Evolutionary conservation across 2,888 invertebrate species (phyloP).

Genomic region (Orthonychiurus folsomi): DNA sequence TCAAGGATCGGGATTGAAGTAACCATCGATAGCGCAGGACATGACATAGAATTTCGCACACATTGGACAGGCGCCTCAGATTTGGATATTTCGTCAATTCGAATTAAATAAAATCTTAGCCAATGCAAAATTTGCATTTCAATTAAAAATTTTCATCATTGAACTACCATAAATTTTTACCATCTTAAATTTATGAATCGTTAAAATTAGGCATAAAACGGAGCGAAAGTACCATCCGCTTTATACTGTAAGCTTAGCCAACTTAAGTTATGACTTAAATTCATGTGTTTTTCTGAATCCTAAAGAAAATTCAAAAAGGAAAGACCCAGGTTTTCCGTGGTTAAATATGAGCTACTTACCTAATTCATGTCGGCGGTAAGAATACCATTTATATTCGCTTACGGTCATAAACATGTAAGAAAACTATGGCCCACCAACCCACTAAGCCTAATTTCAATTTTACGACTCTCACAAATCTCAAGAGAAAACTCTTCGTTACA

Average conservation of each 20-base stretch:
- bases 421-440: neutral
- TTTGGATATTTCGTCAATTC: neutral
- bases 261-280: too few relatives aligned
- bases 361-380: neutral
- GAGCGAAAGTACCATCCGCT: too few relatives aligned
- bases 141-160: too few relatives aligned
- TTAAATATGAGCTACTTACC: neutral
- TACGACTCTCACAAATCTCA: neutral
- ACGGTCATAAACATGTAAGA: neutral
- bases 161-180: too few relatives aligned
- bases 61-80: neutral
- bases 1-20: neutral
- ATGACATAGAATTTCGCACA: neutral
- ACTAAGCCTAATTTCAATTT: neutral
- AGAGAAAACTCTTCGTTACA: neutral
- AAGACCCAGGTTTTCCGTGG: neutral
- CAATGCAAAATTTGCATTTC: too few relatives aligned
- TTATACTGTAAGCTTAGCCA: too few relatives aligned
- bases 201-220: too few relatives aligned
- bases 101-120: too few relatives aligned
- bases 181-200: too few relatives aligned
- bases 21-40: neutral
- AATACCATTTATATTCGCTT: conserved; percentile 1
- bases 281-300: too few relatives aligned
- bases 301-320: too few relatives aligned